Percentiles rank a stretch among this genome's conserved stretches.
Evolutionary conservation across 2,113 vertebrate species (phyloP).

Genomic region (Morone saxatilis): DNA sequence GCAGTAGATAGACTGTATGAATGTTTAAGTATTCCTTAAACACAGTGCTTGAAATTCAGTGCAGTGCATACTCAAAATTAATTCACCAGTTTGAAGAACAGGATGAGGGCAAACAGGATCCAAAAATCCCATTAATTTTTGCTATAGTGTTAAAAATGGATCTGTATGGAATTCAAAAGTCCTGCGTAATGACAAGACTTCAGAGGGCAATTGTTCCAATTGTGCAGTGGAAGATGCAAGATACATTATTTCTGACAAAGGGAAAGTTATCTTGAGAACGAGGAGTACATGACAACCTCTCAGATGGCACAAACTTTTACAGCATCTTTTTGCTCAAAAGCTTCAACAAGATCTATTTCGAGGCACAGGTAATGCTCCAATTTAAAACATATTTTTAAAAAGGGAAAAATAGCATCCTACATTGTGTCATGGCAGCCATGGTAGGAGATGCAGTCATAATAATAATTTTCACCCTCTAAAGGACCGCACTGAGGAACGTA

Average conservation of each 20-base stretch:
- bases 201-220: slow-evolving; percentile 18
- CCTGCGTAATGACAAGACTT: slow-evolving; percentile 22
- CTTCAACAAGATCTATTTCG: not conserved
- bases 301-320: not conserved
- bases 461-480: slow-evolving; percentile 16
- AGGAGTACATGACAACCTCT: not conserved
- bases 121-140: slow-evolving; percentile 30
- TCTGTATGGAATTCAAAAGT: slow-evolving; percentile 30
- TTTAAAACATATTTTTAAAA: not conserved
- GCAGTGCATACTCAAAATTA: slow-evolving; percentile 13
- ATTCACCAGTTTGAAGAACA: slow-evolving; percentile 34
- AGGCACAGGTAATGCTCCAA: not conserved
- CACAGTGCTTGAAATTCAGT: slow-evolving; percentile 32
- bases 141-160: slow-evolving; percentile 14
- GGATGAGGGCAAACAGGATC: slow-evolving; percentile 3
- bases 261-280: not conserved
- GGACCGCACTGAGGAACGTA: not conserved
- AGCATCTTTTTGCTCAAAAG: not conserved
- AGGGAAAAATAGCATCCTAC: not conserved
- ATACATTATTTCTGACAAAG: not conserved
- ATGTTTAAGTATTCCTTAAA: slow-evolving; percentile 30
- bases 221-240: not conserved
- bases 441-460: not conserved
- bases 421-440: not conserved
- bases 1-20: slow-evolving; percentile 1